Percentiles rank a stretch among this genome's conserved stretches.
phyloP scores from a whole-genome alignment of 2,113 vertebrate species.

The Lonchura striata region DNA sequence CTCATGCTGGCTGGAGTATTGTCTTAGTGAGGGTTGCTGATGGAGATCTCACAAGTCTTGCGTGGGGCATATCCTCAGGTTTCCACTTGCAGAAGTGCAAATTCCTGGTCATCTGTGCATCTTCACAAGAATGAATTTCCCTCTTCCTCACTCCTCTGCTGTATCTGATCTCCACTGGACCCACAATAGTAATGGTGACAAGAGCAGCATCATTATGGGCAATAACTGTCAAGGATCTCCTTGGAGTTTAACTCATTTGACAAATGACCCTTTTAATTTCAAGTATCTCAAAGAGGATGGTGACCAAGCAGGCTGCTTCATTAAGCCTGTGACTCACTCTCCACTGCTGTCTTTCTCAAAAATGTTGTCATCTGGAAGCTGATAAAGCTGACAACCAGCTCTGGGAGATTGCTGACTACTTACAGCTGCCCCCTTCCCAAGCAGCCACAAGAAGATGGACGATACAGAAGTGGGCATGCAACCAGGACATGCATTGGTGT shows the following conservation, averaged over 20 bases:
- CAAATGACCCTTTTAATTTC: not conserved
- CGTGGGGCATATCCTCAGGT: accelerated
- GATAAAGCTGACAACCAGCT: not conserved
- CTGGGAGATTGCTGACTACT: not conserved
- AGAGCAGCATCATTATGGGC: not conserved
- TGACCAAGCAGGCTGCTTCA: not conserved
- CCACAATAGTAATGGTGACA: not conserved
- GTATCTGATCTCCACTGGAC: not conserved
- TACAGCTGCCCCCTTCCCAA: not conserved
- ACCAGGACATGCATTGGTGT: not conserved
- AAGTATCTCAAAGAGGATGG: not conserved
- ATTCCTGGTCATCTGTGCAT: not conserved
- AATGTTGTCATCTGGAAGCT: not conserved
- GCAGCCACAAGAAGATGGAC: not conserved
- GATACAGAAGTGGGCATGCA: accelerated
- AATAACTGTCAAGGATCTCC: not conserved
- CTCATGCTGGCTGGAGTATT: not conserved
- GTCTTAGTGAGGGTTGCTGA: not conserved
- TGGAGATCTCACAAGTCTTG: accelerated
- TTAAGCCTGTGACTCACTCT: not conserved
- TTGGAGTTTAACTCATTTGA: not conserved
- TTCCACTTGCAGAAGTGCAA: not conserved
- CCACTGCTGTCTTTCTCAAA: not conserved
- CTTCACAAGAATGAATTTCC: not conserved
- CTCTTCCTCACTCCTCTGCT: not conserved